phyloP scores from a whole-genome alignment of 1,140 invertebrate species.

The Apocrypta bakeri region DNA sequence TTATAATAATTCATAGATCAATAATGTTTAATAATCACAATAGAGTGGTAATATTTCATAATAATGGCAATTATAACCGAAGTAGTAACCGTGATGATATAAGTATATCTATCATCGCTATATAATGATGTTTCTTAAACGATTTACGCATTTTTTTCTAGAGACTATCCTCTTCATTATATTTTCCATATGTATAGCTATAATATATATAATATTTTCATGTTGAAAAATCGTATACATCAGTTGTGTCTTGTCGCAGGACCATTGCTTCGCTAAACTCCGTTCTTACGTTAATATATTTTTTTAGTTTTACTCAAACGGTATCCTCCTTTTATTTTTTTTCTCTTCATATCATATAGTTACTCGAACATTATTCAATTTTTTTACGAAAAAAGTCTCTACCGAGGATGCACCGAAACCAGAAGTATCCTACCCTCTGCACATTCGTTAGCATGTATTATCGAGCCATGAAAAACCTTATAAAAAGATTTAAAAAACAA shows the following conservation, averaged over 20 bases:
- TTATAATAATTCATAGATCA: slow-evolving; percentile 49
- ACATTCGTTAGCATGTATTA: slow-evolving; percentile 10
- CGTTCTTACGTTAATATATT: slow-evolving; percentile 57
- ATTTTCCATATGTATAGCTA: slow-evolving; percentile 73
- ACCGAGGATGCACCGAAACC: slow-evolving; percentile 46
- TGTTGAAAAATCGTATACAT: slow-evolving; percentile 76
- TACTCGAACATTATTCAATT: slow-evolving; percentile 46
- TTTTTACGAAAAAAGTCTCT: slow-evolving; percentile 45
- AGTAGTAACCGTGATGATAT: slow-evolving; percentile 65
- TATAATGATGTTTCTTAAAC: slow-evolving; percentile 70
- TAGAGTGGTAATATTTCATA: slow-evolving; percentile 53
- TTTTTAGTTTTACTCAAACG: slow-evolving; percentile 49
- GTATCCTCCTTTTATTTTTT: slow-evolving; percentile 51
- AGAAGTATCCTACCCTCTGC: slow-evolving; percentile 43
- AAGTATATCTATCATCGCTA: slow-evolving; percentile 68
- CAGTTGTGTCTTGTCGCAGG: slow-evolving; percentile 71
- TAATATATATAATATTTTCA: slow-evolving; percentile 74
- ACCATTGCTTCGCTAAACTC: slow-evolving; percentile 67
- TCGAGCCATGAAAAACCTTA: slow-evolving; percentile 46
- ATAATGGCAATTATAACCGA: slow-evolving; percentile 58
- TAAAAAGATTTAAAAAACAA: slow-evolving; percentile 52
- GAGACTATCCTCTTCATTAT: slow-evolving; percentile 68
- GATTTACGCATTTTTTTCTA: slow-evolving; percentile 63
- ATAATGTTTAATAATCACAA: slow-evolving; percentile 53
- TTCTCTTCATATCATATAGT: slow-evolving; percentile 50